A percentile compares a stretch with the other conserved stretches of the same genome.
Conservation (phyloP, 2,113 vertebrate genomes). For the Alexandromys fortis region DNA sequence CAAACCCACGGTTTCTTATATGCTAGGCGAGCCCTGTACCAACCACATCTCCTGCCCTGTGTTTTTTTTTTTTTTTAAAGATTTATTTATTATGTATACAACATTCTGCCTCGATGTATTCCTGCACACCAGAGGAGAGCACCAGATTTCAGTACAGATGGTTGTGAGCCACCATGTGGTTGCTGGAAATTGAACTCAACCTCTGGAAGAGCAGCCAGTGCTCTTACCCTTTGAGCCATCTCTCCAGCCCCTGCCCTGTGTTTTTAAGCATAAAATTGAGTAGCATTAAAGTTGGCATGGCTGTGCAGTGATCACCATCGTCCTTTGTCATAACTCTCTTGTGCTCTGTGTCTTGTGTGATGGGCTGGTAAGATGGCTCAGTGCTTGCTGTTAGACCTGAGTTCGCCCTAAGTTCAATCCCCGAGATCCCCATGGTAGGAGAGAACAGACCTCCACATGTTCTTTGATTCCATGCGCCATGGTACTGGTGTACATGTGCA, state of each 20-base stretch:
- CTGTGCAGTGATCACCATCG: fast-evolving
- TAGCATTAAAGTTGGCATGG: neutral
- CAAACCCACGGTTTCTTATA: neutral
- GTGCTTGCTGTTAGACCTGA: neutral
- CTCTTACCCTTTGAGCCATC: no score
- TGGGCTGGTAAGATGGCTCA: neutral
- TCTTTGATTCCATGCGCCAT: no score
- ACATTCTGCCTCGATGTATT: no score
- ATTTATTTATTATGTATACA: no score
- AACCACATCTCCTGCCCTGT: neutral
- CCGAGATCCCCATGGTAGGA: neutral
- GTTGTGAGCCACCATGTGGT: no score
- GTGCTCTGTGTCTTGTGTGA: neutral
- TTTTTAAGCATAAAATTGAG: neutral
- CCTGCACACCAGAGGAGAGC: no score
- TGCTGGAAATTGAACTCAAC: no score
- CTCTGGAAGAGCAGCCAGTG: no score
- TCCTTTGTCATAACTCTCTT: neutral
- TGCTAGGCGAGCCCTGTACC: neutral
- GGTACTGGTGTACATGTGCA: neutral
- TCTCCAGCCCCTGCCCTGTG: neutral
- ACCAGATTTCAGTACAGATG: no score
- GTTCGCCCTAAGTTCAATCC: neutral
- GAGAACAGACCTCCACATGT: neutral
- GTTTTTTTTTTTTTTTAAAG: no score